Base-by-base conservation (phyloP, 2,797 vertebrate species). In the Parauchenoglanis ngamensis region DNA sequence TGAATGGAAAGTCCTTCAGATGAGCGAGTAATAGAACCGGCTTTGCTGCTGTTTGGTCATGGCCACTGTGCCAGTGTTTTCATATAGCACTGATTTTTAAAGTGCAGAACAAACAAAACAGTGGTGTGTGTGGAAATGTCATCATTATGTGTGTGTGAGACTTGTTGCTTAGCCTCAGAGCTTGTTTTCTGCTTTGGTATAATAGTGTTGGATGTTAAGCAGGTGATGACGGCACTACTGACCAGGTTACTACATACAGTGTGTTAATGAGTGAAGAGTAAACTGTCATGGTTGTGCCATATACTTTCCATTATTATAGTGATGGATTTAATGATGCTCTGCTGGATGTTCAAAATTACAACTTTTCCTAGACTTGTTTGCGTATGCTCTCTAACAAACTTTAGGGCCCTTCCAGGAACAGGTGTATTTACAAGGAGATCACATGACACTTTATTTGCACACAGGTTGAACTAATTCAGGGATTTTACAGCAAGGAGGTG, bases 71-170 rank as follows among this genome's bases (percentile, higher is more conserved):
- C 44, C 25, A 49, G 44, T 2, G 61, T 82, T 82, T 65, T 52
- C 46, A 28, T 81, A 63, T n/a, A 46, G 35, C 63, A 57, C 79
- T 79, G 79, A 81, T 63, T 61, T 80, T 80, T n/a, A 52, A 21
- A 65, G 61, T 44, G 49, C 28, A 11, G 61, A 67, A 83, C 46
- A 0, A 17, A 67, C 1, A 31, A 67, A 52, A 44, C 21, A 56
- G 75, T 40, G 40, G 40, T 40, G 40, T 78, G 19, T 54, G 77
- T 79, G 77, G 77, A 57, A 79, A 80, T 80, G 23, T 11, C 2
- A 4, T 61, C 3, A 1, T 59, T 23, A 15, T 52, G 72, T n/a
- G 8, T 4, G 52, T 10, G 77, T 15, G 23, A n/a, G 12, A 80
- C 40, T 81, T 63, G 35, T 49, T 82, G 59, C 59, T 65, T 17